Evolutionary conservation across 1,140 invertebrate genomes (phyloP).

Genomic region (Branchinecta lindahli): DNA sequence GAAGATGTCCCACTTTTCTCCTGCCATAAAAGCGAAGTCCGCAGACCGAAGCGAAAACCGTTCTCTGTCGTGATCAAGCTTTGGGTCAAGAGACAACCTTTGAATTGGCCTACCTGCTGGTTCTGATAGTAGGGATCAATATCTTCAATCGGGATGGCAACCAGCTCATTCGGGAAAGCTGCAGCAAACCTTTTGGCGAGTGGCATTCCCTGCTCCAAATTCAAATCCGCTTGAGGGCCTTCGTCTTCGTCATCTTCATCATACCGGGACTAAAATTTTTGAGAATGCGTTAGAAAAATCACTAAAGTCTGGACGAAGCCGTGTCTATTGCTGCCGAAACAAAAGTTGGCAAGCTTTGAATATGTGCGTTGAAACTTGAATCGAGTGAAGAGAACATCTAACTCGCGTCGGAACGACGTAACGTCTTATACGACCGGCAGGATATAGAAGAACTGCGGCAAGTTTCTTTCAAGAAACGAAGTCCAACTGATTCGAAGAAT

Average conservation of each 20-base stretch:
- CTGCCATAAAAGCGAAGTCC: no score
- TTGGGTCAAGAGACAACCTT: no score
- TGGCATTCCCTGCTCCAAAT: constrained; percentile 77
- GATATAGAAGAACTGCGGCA: not conserved
- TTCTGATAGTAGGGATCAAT: constrained; percentile 84
- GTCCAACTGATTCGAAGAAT: no score
- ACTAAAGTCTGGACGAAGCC: constrained; percentile 14
- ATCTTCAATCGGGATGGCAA: constrained; percentile 86
- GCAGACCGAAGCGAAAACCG: no score
- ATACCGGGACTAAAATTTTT: constrained; percentile 57
- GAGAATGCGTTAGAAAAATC: constrained; percentile 16
- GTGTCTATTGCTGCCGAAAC: constrained; percentile 10
- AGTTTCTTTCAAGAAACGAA: not conserved
- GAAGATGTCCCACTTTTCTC: no score
- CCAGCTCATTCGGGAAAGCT: constrained; percentile 73
- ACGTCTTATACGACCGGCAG: constrained; percentile 13
- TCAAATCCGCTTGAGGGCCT: constrained; percentile 79
- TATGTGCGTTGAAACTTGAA: constrained; percentile 19
- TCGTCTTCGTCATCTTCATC: constrained; percentile 92
- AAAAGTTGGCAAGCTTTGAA: constrained; percentile 15
- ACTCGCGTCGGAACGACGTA: constrained; percentile 23
- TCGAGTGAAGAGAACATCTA: constrained; percentile 23
- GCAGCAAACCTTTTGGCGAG: constrained; percentile 74
- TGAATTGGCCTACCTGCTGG: constrained; percentile 49
- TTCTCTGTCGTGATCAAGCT: no score